A percentile compares a stretch with the other conserved stretches of the same genome.
Conservation (phyloP, 2,888 invertebrate species). For the Aphrophora alni region DNA sequence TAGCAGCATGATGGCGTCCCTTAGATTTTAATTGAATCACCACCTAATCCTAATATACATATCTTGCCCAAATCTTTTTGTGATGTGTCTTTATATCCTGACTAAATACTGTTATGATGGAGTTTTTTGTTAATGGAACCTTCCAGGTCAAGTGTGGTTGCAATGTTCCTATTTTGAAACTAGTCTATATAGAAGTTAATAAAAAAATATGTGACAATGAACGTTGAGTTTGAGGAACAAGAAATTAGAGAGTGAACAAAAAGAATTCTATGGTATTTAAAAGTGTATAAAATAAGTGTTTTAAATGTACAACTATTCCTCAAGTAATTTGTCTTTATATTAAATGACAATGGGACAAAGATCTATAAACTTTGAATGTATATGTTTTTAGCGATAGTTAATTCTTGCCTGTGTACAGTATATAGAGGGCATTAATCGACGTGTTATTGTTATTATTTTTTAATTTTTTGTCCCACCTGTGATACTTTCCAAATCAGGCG, state of each 20-base stretch:
- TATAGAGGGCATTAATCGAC: background rate
- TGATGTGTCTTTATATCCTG: background rate
- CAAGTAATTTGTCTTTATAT: background rate
- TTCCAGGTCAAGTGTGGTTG: conserved; percentile 44
- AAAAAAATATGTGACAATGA: conserved; percentile 25
- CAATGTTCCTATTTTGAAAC: conserved; percentile 63
- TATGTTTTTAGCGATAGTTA: background rate
- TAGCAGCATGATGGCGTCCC: conserved; percentile 67
- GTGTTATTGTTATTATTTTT: background rate
- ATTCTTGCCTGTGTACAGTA: conserved; percentile 5
- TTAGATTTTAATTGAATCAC: conserved; percentile 12
- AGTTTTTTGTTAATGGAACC: conserved; percentile 23
- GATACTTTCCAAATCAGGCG: conserved; percentile 6
- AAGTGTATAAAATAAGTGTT: background rate
- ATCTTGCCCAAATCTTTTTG: conserved; percentile 39
- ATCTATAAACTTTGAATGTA: background rate
- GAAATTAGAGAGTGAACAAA: background rate
- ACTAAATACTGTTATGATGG: conserved; percentile 11
- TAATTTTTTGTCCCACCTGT: conserved; percentile 9
- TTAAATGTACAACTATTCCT: conserved; percentile 9
- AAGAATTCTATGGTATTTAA: background rate
- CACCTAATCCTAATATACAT: conserved; percentile 39
- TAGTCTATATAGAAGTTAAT: conserved; percentile 53
- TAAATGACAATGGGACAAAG: background rate
- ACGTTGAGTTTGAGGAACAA: background rate